Evolutionary conservation across 2,888 invertebrate species (phyloP).

Genomic region (Hypsopygia costalis): DNA sequence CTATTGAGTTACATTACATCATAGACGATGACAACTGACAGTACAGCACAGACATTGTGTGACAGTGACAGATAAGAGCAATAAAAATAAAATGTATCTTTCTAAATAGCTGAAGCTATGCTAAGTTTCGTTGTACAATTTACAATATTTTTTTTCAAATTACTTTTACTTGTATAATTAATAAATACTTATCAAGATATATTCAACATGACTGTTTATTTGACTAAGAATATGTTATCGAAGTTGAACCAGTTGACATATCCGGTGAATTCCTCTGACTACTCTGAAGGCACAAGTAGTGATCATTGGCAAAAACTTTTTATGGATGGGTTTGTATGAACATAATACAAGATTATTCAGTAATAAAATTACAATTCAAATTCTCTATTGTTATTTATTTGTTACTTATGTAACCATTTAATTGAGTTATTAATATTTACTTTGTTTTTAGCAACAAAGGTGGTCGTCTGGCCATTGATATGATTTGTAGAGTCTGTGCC

Average conservation of each 20-base stretch:
- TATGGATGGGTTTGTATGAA: conserved; percentile 27
- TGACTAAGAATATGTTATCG: conserved; percentile 62
- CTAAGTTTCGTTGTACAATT: too few relatives aligned
- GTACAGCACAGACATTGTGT: too few relatives aligned
- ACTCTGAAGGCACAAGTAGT: conserved; percentile 32
- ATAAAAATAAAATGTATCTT: too few relatives aligned
- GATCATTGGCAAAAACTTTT: conserved; percentile 64
- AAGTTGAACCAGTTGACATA: conserved; percentile 54
- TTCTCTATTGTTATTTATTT: not conserved
- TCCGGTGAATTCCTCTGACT: conserved; percentile 30
- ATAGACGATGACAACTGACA: too few relatives aligned
- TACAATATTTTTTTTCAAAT: too few relatives aligned
- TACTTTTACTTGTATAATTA: too few relatives aligned
- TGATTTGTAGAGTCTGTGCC: conserved; percentile 67
- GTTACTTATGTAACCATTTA: not conserved
- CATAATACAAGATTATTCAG: not conserved
- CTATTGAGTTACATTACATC: too few relatives aligned
- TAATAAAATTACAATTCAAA: not conserved
- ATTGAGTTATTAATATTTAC: not conserved
- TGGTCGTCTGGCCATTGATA: conserved; percentile 47
- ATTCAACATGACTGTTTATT: conserved; percentile 69
- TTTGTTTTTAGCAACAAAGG: conserved; percentile 41
- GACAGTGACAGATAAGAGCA: too few relatives aligned
- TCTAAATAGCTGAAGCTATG: too few relatives aligned
- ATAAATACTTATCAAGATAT: too few relatives aligned